Percentiles rank a stretch among this genome's conserved stretches.
phyloP scores from a whole-genome alignment of 2,113 vertebrate genomes.

The Uria aalge region DNA sequence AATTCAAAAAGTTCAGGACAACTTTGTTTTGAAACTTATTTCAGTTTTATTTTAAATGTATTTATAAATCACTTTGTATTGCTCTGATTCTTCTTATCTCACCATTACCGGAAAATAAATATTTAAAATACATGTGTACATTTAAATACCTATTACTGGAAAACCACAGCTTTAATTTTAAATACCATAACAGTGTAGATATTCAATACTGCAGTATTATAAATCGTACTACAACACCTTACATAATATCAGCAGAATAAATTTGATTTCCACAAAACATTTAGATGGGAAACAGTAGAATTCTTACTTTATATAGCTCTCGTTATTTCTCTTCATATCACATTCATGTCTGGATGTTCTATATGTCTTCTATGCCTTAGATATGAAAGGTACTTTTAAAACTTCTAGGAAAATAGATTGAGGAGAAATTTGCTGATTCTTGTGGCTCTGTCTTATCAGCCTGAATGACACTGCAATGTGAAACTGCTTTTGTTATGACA shows the following conservation, averaged over 20 bases:
- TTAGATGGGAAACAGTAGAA: not conserved
- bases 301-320: not conserved
- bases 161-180: not conserved
- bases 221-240: not conserved
- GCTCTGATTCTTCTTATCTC: not conserved
- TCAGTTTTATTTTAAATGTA: not conserved
- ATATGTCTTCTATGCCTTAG: not conserved
- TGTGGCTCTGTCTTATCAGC: not conserved
- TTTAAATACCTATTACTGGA: not conserved
- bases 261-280: not conserved
- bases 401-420: not conserved
- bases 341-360: not conserved
- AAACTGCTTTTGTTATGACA: not conserved
- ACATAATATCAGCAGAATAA: not conserved
- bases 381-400: not conserved
- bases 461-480: not conserved
- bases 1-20: not conserved
- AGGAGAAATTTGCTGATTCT: not conserved
- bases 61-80: not conserved
- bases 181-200: not conserved
- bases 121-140: not conserved
- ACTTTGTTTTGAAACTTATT: not conserved
- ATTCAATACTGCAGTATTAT: not conserved
- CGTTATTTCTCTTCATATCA: not conserved
- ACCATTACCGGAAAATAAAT: not conserved